Percentiles rank a stretch among this genome's conserved stretches.
phyloP scores from a whole-genome alignment of 2,113 vertebrate species.

The Clarias batrachus region DNA sequence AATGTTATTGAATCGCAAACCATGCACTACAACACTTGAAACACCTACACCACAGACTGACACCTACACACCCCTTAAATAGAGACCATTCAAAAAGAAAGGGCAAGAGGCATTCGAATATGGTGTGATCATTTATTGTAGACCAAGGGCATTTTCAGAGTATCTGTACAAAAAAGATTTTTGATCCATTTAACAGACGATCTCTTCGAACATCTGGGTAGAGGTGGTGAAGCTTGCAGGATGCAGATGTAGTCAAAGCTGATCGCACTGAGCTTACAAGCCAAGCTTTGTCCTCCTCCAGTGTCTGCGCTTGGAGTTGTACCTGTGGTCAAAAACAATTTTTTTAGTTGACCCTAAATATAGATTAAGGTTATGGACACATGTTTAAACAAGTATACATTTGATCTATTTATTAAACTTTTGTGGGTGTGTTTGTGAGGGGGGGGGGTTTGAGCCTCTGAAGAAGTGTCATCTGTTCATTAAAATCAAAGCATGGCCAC shows the following conservation, averaged over 20 bases:
- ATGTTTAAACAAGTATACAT: neutral
- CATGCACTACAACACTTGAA: neutral
- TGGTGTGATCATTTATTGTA: slow-evolving; percentile 73
- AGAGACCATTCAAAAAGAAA: slow-evolving; percentile 6
- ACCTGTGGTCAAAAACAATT: slow-evolving; percentile 70
- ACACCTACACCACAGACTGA: neutral
- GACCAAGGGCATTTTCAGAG: slow-evolving; percentile 66
- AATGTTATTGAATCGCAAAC: too few species aligned
- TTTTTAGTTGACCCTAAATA: neutral
- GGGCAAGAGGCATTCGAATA: slow-evolving; percentile 18
- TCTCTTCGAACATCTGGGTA: slow-evolving; percentile 52
- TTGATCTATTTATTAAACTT: too few species aligned
- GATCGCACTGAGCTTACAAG: slow-evolving; percentile 73
- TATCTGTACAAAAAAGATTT: slow-evolving; percentile 72
- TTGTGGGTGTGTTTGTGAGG: too few species aligned
- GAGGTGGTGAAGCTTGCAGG: slow-evolving; percentile 60
- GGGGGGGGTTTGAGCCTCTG: neutral
- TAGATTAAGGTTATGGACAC: neutral
- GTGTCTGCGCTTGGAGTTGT: slow-evolving; percentile 99
- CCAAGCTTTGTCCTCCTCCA: slow-evolving; percentile 99
- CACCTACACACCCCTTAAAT: neutral
- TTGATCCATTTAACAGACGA: slow-evolving; percentile 58
- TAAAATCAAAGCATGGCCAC: neutral
- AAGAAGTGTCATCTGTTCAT: neutral
- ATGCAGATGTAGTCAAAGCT: slow-evolving; percentile 39